Conservation (phyloP, 2,888 invertebrate species). For the Drosophila conformis region DNA sequence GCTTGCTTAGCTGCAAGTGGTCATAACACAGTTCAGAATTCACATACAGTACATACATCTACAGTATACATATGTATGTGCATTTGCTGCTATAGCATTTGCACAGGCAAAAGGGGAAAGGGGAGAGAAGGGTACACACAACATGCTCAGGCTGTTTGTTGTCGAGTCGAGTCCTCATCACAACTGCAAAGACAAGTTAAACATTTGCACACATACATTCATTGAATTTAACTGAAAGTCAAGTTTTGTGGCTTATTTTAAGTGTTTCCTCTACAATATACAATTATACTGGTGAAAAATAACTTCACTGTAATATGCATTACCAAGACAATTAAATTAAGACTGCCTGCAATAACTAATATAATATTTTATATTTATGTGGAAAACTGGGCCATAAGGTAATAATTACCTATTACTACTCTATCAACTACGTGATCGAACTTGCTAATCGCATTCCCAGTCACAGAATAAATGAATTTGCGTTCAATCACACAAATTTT, state of each 20-base stretch:
- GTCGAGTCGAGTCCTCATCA: background rate
- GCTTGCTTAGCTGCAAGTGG: conserved; percentile 48
- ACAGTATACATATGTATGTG: conserved; percentile 24
- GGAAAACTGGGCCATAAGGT: background rate
- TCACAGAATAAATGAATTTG: background rate
- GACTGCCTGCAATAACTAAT: background rate
- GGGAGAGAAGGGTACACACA: background rate
- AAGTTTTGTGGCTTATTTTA: background rate
- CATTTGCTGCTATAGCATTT: conserved; percentile 38
- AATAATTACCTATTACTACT: background rate
- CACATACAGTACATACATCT: conserved; percentile 14
- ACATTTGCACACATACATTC: background rate
- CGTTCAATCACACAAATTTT: background rate
- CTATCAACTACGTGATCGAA: background rate
- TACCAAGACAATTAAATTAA: background rate
- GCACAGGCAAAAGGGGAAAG: conserved; percentile 47
- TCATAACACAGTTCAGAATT: conserved; percentile 41
- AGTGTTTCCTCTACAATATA: background rate
- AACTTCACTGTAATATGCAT: background rate
- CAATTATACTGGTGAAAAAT: no score
- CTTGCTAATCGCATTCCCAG: background rate
- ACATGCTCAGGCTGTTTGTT: conserved; percentile 1
- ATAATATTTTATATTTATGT: background rate
- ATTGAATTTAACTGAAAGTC: background rate
- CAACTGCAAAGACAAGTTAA: background rate